These are phyloP conservation scores for Pseudorasbora parva DNA, from an alignment of 2,113 vertebrate species.

Conservation along the genomic window DNA sequence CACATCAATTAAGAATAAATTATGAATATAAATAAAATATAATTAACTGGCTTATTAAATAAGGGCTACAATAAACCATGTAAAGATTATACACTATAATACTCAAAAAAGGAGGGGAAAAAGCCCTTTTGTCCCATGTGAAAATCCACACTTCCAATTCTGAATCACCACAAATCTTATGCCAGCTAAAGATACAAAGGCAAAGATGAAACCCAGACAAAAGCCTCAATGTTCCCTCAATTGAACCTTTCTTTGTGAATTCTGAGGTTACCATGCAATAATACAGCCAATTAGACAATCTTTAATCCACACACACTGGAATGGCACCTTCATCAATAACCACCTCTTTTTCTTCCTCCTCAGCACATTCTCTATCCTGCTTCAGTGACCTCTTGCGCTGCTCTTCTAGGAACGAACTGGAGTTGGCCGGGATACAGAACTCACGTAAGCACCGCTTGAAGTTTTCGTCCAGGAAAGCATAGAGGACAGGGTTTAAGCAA, in stretches of 20 bases:
- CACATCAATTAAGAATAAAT: not conserved
- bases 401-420: conserved; percentile 9
- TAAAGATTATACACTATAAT: not conserved
- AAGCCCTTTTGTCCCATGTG: conserved; percentile 39
- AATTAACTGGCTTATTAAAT: not conserved
- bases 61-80: not conserved
- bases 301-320: conserved; percentile 35
- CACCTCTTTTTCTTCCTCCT: conserved; percentile 23
- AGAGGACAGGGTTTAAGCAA: conserved; percentile 54
- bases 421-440: conserved; percentile 35
- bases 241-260: not conserved
- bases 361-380: conserved; percentile 5
- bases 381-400: conserved; percentile 38
- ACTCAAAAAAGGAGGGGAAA: not conserved
- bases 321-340: conserved; percentile 34
- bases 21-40: not conserved
- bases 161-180: not conserved
- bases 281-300: not conserved
- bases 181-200: not conserved
- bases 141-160: not conserved
- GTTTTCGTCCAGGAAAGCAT: conserved; percentile 53
- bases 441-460: conserved; percentile 54
- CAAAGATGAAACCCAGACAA: not conserved
- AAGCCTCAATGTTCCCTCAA: not conserved
- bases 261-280: not conserved